Evolutionary conservation across 2,797 vertebrate species (phyloP).

Genomic region (Eulemur rubriventer): DNA sequence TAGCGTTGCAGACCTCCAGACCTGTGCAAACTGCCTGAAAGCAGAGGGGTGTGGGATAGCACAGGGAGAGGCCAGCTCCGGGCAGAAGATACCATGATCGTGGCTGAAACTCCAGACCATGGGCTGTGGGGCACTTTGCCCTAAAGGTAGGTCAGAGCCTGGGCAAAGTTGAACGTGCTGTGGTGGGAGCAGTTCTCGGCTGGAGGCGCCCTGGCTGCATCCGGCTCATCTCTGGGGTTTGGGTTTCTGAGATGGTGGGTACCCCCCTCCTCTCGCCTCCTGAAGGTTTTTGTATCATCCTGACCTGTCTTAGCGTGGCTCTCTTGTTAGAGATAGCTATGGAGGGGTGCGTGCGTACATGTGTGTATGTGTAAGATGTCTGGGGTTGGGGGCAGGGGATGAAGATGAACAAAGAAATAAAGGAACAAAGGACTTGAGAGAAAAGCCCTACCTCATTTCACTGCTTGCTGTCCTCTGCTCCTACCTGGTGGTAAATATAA

Average conservation of each 20-base stretch:
- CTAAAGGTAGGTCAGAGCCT: slow-evolving; percentile 89
- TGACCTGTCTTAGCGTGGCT: background rate
- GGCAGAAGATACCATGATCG: slow-evolving; percentile 84
- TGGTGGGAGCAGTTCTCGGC: background rate
- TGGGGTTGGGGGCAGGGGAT: background rate
- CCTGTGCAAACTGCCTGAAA: slow-evolving; percentile 58
- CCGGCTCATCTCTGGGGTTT: background rate
- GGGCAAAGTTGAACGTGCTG: background rate
- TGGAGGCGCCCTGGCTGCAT: background rate
- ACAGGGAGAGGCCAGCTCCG: slow-evolving; percentile 32
- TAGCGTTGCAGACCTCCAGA: slow-evolving; percentile 67
- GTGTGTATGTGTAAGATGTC: background rate
- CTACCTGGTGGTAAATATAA: background rate
- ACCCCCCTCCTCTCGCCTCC: background rate
- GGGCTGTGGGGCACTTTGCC: slow-evolving; percentile 94
- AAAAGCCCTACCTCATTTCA: background rate
- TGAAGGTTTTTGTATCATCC: background rate
- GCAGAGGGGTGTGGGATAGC: slow-evolving; percentile 51
- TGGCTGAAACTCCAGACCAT: slow-evolving; percentile 85
- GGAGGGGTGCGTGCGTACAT: background rate
- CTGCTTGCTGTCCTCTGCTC: background rate
- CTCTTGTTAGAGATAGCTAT: background rate
- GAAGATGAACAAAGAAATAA: background rate
- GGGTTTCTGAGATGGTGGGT: slow-evolving; percentile 43
- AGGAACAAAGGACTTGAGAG: background rate